Base-by-base conservation (phyloP, 2,888 invertebrate species). In the Philhelius pedissequus region DNA sequence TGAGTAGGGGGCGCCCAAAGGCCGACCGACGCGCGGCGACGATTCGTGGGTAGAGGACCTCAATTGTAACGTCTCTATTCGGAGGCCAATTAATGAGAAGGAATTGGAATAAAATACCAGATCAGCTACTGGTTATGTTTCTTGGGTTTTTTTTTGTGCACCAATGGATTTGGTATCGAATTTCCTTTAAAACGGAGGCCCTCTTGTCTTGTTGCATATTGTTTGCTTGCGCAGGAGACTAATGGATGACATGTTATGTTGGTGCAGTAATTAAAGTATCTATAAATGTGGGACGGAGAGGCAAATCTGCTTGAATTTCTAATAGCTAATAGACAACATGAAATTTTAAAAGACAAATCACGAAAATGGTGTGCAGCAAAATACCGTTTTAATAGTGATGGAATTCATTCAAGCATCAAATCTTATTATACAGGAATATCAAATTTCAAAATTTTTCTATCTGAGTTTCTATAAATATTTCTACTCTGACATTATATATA, bases 211-310 rank as follows among this genome's bases (percentile, higher is more conserved):
- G 11, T 56, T 43, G 66, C 13, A 32, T 30, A 43, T 45, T 43
- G 73, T 74, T n/a, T 64, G 83, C 54, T 20, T 43, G 27, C 20
- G 1, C 15, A 50, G 32, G 25, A 80, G 70, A 79, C 74, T 80
- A 84, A 84, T 84, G 80, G 71, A 75, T 56, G 84, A 84, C 84
- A 84, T 75, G 79, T 79, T 79, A 84, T 75, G 79, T 79, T 79
- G 75, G 40, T 75, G 70, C 11, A 52, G 70, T 84, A 84, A 84
- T 84, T 84, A 84, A 80, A 80, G 71, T 69, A 68, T 64, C 83
- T 70, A n/a, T n/a, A 58, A 30, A 27, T 18, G 3, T 40, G 15
- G 38, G n/a, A 9, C 40, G 18, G 60, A 66, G 40, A 66, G 43
- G 71, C 60, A 68, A 73, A 73, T 43, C 38, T 30, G 30, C 27